These are phyloP conservation scores for Brenthis hecate DNA, from an alignment of 2,888 invertebrate genomes.

Conservation along the genomic window DNA sequence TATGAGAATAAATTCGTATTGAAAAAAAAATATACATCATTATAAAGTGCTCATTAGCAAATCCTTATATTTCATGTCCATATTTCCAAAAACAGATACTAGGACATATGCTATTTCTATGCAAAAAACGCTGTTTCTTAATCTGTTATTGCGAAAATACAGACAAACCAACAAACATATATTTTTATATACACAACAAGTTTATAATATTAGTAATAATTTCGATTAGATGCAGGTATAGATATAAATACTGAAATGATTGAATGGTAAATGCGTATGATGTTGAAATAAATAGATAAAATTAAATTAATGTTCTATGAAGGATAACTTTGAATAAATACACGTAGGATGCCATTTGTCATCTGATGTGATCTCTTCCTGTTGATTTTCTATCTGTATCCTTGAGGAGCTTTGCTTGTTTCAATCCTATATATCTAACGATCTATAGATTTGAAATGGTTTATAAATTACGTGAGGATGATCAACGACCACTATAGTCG, in stretches of 20 bases:
- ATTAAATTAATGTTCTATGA: constrained; percentile 12
- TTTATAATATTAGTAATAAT: neutral
- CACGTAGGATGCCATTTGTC: constrained; percentile 33
- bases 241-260: neutral
- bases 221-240: too few species aligned
- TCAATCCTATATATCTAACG: neutral
- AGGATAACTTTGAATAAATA: constrained; percentile 28
- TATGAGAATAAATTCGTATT: too few species aligned
- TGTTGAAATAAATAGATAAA: constrained; percentile 24
- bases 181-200: neutral
- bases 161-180: neutral
- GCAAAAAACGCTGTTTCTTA: too few species aligned
- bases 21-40: too few species aligned
- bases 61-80: too few species aligned
- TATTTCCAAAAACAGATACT: too few species aligned
- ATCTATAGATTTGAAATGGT: neutral
- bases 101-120: too few species aligned
- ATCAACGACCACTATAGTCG: neutral
- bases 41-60: too few species aligned
- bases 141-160: too few species aligned
- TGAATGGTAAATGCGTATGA: constrained; percentile 5
- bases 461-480: neutral
- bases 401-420: constrained; percentile 16
- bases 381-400: constrained; percentile 33
- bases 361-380: constrained; percentile 30